Percentiles rank a stretch among this genome's conserved stretches.
Conservation (phyloP, 2,888 invertebrate species). For the Diplazon laetatorius region DNA sequence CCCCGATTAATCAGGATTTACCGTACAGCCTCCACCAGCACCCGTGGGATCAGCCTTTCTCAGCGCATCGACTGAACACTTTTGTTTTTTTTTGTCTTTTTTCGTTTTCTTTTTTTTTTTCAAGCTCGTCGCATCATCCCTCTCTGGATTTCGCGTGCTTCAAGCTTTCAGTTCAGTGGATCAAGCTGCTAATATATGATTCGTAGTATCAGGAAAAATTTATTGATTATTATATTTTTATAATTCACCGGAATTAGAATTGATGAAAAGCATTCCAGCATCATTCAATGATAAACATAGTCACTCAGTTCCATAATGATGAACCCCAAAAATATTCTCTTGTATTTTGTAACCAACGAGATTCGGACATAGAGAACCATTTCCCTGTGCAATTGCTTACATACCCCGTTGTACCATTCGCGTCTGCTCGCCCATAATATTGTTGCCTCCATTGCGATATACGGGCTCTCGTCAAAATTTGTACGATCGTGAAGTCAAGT, state of each 20-base stretch:
- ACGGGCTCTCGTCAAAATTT: conserved; percentile 2
- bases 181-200: conserved; percentile 16
- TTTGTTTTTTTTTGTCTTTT: conserved; percentile 39
- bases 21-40: conserved; percentile 40
- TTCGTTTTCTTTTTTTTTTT: conserved; percentile 37
- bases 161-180: conserved; percentile 10
- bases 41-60: conserved; percentile 52
- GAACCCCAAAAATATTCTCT: no score
- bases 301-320: no score
- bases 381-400: no score
- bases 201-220: neutral
- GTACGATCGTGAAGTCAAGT: no score
- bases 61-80: conserved; percentile 36
- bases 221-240: neutral
- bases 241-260: no score
- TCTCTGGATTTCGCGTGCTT: conserved; percentile 36
- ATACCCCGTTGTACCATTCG: no score
- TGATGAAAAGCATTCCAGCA: no score
- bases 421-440: neutral
- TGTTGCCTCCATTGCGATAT: neutral
- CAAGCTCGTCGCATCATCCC: conserved; percentile 21
- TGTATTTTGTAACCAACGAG: no score
- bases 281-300: no score
- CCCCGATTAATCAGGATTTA: conserved; percentile 68
- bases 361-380: no score